A percentile compares a stretch with the other conserved stretches of the same genome.
phyloP scores from a whole-genome alignment of 2,888 invertebrate species.

The Erebia aethiops region DNA sequence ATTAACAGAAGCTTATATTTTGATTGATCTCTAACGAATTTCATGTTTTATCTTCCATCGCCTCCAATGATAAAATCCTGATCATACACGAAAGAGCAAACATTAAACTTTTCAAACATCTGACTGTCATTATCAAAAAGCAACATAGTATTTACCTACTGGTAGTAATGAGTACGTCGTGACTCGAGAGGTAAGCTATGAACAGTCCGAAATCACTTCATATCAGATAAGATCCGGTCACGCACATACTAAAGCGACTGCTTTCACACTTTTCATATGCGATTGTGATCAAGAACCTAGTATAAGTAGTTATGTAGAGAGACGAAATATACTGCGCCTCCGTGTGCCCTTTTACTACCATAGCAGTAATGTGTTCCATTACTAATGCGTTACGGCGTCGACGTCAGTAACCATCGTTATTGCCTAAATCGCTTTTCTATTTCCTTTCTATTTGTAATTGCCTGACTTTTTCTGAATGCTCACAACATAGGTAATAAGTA shows the following conservation, averaged over 20 bases:
- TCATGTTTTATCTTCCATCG: too few species aligned
- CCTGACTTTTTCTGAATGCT: conserved; percentile 16
- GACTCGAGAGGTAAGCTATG: too few species aligned
- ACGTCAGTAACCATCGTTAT: conserved; percentile 19
- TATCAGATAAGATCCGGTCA: not conserved
- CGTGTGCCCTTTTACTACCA: not conserved
- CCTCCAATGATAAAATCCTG: too few species aligned
- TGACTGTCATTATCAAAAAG: too few species aligned
- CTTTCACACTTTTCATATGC: not conserved
- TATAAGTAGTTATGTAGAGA: not conserved
- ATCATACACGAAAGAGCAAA: too few species aligned
- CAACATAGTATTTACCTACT: too few species aligned
- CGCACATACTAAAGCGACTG: not conserved
- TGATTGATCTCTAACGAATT: too few species aligned
- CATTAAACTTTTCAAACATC: too few species aligned
- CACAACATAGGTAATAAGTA: not conserved
- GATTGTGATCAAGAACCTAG: not conserved
- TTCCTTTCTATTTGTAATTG: conserved; percentile 21
- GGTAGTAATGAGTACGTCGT: too few species aligned
- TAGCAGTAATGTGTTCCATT: conserved; percentile 22
- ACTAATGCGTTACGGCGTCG: conserved; percentile 24
- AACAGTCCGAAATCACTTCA: too few species aligned
- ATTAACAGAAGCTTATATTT: too few species aligned
- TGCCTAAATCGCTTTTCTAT: conserved; percentile 25
- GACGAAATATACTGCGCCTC: conserved; percentile 6